Evolutionary conservation across 2,797 vertebrate species (phyloP).

Genomic region (Acipenser oxyrinchus): DNA sequence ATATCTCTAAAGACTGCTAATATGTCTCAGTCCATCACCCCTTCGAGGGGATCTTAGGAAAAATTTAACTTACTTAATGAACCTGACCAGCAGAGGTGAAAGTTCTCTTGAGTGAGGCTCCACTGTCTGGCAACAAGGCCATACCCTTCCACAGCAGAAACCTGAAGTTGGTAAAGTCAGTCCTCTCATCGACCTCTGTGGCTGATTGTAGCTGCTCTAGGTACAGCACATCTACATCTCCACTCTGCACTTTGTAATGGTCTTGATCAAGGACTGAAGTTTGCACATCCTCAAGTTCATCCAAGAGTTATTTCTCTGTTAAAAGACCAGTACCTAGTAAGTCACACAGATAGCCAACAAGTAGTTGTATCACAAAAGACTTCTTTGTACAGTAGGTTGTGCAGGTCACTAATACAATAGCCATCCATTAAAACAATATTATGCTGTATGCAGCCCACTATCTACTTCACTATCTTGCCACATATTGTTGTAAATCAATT

Average conservation of each 20-base stretch:
- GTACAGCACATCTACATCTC: slow-evolving; percentile 63
- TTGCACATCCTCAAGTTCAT: slow-evolving; percentile 38
- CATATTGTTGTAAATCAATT: too few species aligned
- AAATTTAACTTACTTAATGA: slow-evolving; percentile 68
- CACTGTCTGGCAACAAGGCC: slow-evolving; percentile 76
- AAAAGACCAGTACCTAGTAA: neutral
- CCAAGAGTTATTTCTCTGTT: slow-evolving; percentile 72
- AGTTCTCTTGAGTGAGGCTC: slow-evolving; percentile 86
- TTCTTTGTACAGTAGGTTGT: too few species aligned
- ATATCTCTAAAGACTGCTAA: too few species aligned
- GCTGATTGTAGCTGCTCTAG: slow-evolving; percentile 55
- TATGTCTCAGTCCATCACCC: too few species aligned
- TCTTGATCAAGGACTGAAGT: slow-evolving; percentile 34
- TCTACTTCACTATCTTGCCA: too few species aligned
- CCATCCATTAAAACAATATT: too few species aligned
- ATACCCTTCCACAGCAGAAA: slow-evolving; percentile 83
- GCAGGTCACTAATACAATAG: too few species aligned
- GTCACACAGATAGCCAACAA: neutral
- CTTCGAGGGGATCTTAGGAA: neutral
- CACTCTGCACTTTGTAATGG: slow-evolving; percentile 50
- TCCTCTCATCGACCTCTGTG: slow-evolving; percentile 57
- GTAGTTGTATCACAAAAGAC: neutral
- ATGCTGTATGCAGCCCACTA: too few species aligned
- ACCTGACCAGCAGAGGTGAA: slow-evolving; percentile 81
- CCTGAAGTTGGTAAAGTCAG: slow-evolving; percentile 88